phyloP scores from a whole-genome alignment of 2,113 vertebrate species.

The Platysternon megacephalum region DNA sequence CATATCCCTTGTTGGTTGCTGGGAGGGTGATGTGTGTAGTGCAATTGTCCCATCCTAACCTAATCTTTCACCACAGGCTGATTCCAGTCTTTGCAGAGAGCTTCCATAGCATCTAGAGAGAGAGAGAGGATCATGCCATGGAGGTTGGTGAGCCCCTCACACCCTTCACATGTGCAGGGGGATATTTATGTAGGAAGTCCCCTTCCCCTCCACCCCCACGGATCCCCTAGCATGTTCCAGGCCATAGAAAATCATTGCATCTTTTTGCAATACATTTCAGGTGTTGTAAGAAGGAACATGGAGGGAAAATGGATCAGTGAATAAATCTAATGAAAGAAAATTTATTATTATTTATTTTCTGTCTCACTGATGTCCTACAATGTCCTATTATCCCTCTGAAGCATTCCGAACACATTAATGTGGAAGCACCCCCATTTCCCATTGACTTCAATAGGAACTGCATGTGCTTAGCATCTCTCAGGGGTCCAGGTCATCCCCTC shows the following conservation, averaged over 20 bases:
- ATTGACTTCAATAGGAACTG: not conserved
- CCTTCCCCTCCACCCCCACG: not conserved
- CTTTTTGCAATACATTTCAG: not conserved
- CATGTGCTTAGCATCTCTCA: not conserved
- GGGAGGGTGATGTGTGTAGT: not conserved
- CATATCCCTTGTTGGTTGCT: not conserved
- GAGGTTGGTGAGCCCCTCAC: not conserved
- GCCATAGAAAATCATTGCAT: rapidly evolving
- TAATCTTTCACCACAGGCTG: not conserved
- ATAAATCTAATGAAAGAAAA: not conserved
- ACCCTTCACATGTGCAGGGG: rapidly evolving
- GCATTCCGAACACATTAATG: not conserved
- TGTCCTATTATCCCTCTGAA: not conserved
- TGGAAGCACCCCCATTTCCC: not conserved
- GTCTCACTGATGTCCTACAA: not conserved
- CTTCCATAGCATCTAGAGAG: not conserved
- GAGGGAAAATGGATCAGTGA: not conserved
- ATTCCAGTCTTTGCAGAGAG: rapidly evolving
- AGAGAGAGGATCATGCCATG: not conserved
- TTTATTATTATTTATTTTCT: not conserved
- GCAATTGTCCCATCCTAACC: not conserved
- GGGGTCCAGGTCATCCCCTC: not conserved
- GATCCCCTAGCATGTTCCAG: not conserved
- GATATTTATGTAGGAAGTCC: not conserved
- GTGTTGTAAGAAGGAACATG: not conserved